Evolutionary conservation across 2,797 vertebrate genomes (phyloP).

Genomic region (Rhinichthys osculus): DNA sequence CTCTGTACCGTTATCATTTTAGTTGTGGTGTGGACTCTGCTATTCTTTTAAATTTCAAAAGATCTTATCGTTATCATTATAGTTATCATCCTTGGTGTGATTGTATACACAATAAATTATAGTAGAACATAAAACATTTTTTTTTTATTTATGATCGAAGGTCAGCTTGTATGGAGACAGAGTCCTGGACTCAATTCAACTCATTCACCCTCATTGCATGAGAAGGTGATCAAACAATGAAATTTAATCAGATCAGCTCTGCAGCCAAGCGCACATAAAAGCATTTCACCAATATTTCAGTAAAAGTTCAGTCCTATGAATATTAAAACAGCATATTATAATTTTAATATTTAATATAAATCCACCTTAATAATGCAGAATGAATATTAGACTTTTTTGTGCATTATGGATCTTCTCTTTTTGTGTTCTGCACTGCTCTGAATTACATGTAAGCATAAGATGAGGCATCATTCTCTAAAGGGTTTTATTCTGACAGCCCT

Average conservation of each 20-base stretch:
- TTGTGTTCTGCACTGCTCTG: slow-evolving; percentile 61
- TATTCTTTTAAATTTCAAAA: too few species aligned
- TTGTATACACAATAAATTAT: neutral
- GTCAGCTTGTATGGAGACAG: slow-evolving; percentile 11
- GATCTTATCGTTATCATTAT: neutral
- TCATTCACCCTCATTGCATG: slow-evolving; percentile 67
- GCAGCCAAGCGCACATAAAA: slow-evolving; percentile 78
- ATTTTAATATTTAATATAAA: slow-evolving; percentile 83
- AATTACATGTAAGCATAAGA: slow-evolving; percentile 63
- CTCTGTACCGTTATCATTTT: neutral
- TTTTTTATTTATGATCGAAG: slow-evolving; percentile 3
- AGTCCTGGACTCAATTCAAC: slow-evolving; percentile 30
- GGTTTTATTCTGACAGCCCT: slow-evolving; percentile 41
- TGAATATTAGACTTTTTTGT: slow-evolving; percentile 72
- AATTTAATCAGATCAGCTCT: slow-evolving; percentile 79
- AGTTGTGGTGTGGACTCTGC: neutral
- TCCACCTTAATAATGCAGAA: slow-evolving; percentile 83
- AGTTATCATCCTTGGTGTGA: neutral
- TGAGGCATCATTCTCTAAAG: slow-evolving; percentile 59
- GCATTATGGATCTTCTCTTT: slow-evolving; percentile 71
- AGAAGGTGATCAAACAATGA: slow-evolving; percentile 82
- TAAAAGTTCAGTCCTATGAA: slow-evolving; percentile 86
- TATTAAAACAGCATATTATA: slow-evolving; percentile 82
- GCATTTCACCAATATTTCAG: slow-evolving; percentile 74
- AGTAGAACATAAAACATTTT: neutral